These are phyloP conservation scores for Pyrrhia umbra DNA, from an alignment of 2,888 invertebrate genomes.

Conservation along the genomic window DNA sequence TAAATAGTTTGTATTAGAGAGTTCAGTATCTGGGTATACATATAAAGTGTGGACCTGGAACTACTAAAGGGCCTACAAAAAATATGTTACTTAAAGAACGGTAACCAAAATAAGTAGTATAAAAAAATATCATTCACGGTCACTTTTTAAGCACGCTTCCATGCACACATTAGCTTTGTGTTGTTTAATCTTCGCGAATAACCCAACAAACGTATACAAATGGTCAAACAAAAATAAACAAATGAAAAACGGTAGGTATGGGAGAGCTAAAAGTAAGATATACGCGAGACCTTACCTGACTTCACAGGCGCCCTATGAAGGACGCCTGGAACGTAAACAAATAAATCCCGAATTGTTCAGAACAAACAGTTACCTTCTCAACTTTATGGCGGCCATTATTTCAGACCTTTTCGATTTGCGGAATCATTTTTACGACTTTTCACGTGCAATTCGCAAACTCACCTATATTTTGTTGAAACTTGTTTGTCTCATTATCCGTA, in stretches of 20 bases:
- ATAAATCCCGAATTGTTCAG: slow-evolving; percentile 67
- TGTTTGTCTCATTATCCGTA: slow-evolving; percentile 56
- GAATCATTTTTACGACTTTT: slow-evolving; percentile 61
- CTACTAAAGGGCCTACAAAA: too few species aligned
- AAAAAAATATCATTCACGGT: too few species aligned
- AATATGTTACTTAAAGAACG: too few species aligned
- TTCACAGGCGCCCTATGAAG: slow-evolving; percentile 35
- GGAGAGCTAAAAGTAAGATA: slow-evolving; percentile 36
- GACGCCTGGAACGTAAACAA: slow-evolving; percentile 65
- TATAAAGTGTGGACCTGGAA: too few species aligned
- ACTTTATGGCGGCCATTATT: slow-evolving; percentile 66
- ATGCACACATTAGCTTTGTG: too few species aligned
- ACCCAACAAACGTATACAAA: not conserved
- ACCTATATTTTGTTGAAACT: slow-evolving; percentile 42
- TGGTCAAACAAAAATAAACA: not conserved
- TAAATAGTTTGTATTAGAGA: too few species aligned
- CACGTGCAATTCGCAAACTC: slow-evolving; percentile 40
- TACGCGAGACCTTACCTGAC: slow-evolving; percentile 36
- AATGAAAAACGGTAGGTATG: slow-evolving; percentile 6
- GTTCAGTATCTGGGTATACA: too few species aligned
- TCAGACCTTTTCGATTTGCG: slow-evolving; percentile 64
- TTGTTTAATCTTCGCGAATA: too few species aligned
- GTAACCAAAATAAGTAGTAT: too few species aligned
- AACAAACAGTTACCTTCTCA: slow-evolving; percentile 65
- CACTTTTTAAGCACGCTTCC: too few species aligned